Evolutionary conservation across 2,113 vertebrate genomes (phyloP), one percentile per base, ranked within the genome.

Genomic region (Hucho hucho): DNA sequence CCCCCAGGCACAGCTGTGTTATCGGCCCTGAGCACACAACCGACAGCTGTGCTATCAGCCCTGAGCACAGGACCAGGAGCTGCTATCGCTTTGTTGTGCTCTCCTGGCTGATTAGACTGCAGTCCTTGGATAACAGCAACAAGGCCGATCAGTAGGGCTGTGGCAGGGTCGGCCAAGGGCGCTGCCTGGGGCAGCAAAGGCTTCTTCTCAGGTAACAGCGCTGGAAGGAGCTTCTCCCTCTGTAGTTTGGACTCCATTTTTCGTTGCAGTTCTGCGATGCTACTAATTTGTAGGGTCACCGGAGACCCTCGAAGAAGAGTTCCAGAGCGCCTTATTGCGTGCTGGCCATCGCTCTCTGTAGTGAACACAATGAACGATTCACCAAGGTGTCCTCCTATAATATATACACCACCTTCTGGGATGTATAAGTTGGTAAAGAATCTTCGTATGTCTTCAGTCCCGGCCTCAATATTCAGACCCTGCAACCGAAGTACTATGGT

Each of bases 331-430:
- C 85, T 93, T 93, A 98, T 89, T 65, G 96, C 97, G 81, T 93
- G 94, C 82, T 95, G 93, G 71, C 94, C 96, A 85, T 98, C 95
- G 92, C 91, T 90, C 32, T 97, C 94, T 53, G 91, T 92, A 56
- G 88, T 87, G 90, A 99, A 99, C 73, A 97, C 96, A 87, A 99
- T 95, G 87, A 99, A 99, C 79, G 97, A 97, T 89, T 98, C 97
- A 79, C 93, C 93, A 70, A 89, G 86, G 71, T 92, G 89, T 82
- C 98, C 97, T 90, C 97, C 97, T 87, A 95, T 92, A 80, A 99
- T 96, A 92, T 95, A 96, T 68, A 99, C 95, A 79, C 96, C 95
- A 84, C 97, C 97, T 77, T 95, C 93, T 66, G 95, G 96, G 86
- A 99, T 98, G 88, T 91, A 91, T 85, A 98, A 91, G 87, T 91